Conservation (phyloP, 2,888 invertebrate genomes). For the Aporophyla nigra region DNA sequence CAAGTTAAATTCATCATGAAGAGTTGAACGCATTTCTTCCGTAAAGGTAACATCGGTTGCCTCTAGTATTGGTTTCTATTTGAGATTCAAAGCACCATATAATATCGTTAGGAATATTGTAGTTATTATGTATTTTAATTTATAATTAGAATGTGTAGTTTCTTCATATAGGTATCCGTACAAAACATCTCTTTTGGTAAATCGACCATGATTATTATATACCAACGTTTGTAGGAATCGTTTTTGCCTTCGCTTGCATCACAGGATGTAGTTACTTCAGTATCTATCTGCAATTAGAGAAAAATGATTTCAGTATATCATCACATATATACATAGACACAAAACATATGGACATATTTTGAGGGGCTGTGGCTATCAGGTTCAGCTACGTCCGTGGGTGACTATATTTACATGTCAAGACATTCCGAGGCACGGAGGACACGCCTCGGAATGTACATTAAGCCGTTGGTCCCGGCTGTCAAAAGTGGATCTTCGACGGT, state of each 20-base stretch:
- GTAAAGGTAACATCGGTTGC: constrained; percentile 74
- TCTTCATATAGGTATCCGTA: constrained; percentile 33
- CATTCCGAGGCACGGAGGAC: too few species aligned
- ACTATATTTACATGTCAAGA: too few species aligned
- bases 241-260: constrained; percentile 56
- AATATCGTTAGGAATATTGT: constrained; percentile 43
- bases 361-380: too few species aligned
- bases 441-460: too few species aligned
- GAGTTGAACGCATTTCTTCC: constrained; percentile 67
- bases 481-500: too few species aligned
- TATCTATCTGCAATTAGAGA: constrained; percentile 44
- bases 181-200: constrained; percentile 47
- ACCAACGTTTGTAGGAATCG: constrained; percentile 53
- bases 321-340: neutral
- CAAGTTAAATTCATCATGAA: constrained; percentile 78
- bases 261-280: constrained; percentile 39
- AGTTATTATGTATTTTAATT: constrained; percentile 27
- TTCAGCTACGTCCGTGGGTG: too few species aligned
- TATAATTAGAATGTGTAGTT: constrained; percentile 37
- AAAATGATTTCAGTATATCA: neutral
- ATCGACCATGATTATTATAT: constrained; percentile 31
- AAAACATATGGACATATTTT: too few species aligned
- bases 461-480: too few species aligned
- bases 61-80: constrained; percentile 61
- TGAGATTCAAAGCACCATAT: constrained; percentile 70